Percentiles rank a stretch among this genome's conserved stretches.
phyloP scores from a whole-genome alignment of 2,113 vertebrate genomes.

The Macrotis lagotis region DNA sequence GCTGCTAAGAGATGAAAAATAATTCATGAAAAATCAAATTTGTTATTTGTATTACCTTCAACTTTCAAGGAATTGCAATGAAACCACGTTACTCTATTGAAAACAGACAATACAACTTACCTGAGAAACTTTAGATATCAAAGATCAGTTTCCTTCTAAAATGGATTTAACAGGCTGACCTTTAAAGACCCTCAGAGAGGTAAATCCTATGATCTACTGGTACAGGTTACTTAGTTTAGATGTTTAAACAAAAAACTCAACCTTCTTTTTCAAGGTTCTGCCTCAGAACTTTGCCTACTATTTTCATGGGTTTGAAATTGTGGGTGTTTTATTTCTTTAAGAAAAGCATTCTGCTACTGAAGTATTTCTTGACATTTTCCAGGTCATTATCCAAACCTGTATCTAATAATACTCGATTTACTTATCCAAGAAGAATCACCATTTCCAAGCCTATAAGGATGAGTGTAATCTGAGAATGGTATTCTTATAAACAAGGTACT shows the following conservation, averaged over 20 bases:
- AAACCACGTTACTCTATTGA: conserved; percentile 22
- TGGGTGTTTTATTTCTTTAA: not conserved
- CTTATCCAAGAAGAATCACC: too few species aligned
- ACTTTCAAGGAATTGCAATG: not conserved
- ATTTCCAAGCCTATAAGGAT: too few species aligned
- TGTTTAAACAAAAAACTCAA: too few species aligned
- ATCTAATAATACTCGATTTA: too few species aligned
- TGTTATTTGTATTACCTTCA: not conserved
- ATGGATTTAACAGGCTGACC: too few species aligned
- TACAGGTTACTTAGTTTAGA: too few species aligned
- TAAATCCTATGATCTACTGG: too few species aligned
- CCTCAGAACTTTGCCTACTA: conserved; percentile 26
- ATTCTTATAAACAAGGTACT: not conserved
- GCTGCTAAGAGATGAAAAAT: not conserved
- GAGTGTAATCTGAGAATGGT: not conserved
- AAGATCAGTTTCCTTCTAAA: too few species aligned
- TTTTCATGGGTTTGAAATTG: not conserved
- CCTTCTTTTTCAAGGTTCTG: not conserved
- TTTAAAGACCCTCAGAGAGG: too few species aligned
- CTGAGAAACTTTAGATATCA: not conserved
- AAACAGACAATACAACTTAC: conserved; percentile 26
- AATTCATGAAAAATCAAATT: not conserved
- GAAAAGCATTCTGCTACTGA: not conserved
- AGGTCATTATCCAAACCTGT: too few species aligned
- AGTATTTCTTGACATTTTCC: not conserved